Conservation (phyloP, 2,113 vertebrate species). For the Zapornia atra region DNA sequence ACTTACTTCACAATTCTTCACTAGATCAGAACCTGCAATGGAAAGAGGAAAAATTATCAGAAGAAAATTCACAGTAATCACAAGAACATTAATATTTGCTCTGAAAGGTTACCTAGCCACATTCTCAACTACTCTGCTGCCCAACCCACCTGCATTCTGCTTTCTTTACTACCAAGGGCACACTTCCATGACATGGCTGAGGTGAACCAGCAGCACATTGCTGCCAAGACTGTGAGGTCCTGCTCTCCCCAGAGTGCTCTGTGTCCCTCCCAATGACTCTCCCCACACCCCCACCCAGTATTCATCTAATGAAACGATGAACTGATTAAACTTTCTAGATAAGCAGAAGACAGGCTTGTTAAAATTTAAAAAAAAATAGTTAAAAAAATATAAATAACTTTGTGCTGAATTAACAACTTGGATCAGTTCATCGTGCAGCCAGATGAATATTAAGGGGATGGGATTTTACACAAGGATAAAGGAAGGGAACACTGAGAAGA, state of each 20-base stretch:
- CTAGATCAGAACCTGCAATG: conserved; percentile 16
- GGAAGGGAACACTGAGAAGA: background rate
- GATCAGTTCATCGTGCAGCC: background rate
- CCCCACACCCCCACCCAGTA: background rate
- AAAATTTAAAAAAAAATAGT: background rate
- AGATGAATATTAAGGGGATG: background rate
- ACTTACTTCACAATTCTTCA: conserved; percentile 48
- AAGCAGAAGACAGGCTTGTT: background rate
- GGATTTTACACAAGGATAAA: background rate
- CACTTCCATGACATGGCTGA: background rate
- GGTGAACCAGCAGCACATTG: background rate
- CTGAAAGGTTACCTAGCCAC: background rate
- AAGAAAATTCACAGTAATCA: background rate
- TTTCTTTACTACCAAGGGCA: background rate
- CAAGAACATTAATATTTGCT: background rate
- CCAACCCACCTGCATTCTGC: background rate
- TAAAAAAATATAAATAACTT: background rate
- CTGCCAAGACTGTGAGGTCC: background rate
- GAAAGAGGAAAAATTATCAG: background rate
- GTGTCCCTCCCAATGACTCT: background rate
- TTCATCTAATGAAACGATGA: background rate
- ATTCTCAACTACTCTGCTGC: background rate
- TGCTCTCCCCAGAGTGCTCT: background rate
- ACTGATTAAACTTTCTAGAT: background rate
- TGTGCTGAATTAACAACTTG: background rate